phyloP scores from a whole-genome alignment of 2,113 vertebrate genomes.

The Telmatochromis sp. region DNA sequence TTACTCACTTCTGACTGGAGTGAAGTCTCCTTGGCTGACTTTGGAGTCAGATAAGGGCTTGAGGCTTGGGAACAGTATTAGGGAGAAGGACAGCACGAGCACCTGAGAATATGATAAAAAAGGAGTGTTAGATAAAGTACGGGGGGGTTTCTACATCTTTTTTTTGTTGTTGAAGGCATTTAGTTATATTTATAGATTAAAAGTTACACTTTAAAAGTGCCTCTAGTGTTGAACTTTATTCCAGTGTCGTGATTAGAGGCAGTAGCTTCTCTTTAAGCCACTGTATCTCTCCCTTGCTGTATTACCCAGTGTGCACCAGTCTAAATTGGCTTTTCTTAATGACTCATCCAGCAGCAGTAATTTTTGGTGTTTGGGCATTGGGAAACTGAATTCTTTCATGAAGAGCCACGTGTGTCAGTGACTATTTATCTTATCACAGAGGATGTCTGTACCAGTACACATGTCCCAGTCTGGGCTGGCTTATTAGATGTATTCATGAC shows the following conservation, averaged over 20 bases:
- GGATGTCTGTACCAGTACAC: constrained; percentile 70
- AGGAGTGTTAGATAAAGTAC: background rate
- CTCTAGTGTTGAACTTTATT: background rate
- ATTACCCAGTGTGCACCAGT: background rate
- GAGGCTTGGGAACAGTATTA: constrained; percentile 88
- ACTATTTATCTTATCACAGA: background rate
- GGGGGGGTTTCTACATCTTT: background rate
- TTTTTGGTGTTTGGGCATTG: background rate
- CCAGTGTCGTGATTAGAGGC: background rate
- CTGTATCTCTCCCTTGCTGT: background rate
- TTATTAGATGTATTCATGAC: constrained; percentile 85
- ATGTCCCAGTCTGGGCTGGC: constrained; percentile 83
- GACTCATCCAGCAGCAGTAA: background rate
- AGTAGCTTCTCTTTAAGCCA: background rate
- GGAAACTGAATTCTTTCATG: background rate
- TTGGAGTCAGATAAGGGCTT: constrained; percentile 79
- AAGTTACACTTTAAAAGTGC: background rate
- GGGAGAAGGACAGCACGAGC: constrained; percentile 83
- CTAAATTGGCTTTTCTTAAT: background rate
- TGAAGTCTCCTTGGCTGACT: constrained; percentile 78
- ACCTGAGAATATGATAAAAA: constrained; percentile 68
- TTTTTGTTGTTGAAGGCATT: background rate
- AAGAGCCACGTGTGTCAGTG: background rate
- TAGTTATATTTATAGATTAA: background rate
- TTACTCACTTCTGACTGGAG: constrained; percentile 81